Conservation (phyloP, 2,797 vertebrate species). For the Thalassophryne amazonica region DNA sequence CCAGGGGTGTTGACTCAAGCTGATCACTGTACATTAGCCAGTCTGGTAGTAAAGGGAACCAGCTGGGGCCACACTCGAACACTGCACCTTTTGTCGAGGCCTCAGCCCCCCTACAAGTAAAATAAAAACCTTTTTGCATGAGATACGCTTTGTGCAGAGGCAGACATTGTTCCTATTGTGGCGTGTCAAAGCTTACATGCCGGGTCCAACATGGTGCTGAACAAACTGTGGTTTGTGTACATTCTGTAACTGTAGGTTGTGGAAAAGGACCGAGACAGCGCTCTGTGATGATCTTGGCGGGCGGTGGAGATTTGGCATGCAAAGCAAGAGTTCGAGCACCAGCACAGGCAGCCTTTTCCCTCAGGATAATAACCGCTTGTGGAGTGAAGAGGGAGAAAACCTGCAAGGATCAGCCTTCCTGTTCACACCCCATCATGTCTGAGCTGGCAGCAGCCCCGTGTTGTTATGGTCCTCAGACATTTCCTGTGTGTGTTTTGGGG, state of each 20-base stretch:
- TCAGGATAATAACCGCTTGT: slow-evolving; percentile 68
- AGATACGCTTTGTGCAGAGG: slow-evolving; percentile 61
- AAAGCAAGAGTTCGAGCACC: slow-evolving; percentile 53
- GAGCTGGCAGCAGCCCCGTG: slow-evolving; percentile 61
- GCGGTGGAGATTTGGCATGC: slow-evolving; percentile 61
- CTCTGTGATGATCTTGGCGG: slow-evolving; percentile 75
- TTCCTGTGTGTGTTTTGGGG: slow-evolving; percentile 77
- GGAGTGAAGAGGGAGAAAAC: slow-evolving; percentile 61
- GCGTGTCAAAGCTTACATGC: slow-evolving; percentile 64
- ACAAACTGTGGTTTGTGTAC: slow-evolving; percentile 78
- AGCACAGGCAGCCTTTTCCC: slow-evolving; percentile 57
- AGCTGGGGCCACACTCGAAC: slow-evolving; percentile 72
- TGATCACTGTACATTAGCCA: slow-evolving; percentile 72
- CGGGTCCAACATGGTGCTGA: slow-evolving; percentile 69
- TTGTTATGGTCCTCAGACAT: slow-evolving; percentile 76
- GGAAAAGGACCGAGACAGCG: slow-evolving; percentile 70
- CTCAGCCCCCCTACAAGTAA: slow-evolving; percentile 57
- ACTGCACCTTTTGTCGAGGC: slow-evolving; percentile 74
- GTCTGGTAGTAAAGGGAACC: slow-evolving; percentile 75
- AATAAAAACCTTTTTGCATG: slow-evolving; percentile 65
- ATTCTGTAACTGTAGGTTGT: slow-evolving; percentile 76
- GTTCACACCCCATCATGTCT: slow-evolving; percentile 71
- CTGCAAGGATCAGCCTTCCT: slow-evolving; percentile 73
- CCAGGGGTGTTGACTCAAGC: slow-evolving; percentile 73
- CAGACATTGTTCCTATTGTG: slow-evolving; percentile 76